phyloP scores from a whole-genome alignment of 2,888 invertebrate genomes.

The Oligia fasciuncula region DNA sequence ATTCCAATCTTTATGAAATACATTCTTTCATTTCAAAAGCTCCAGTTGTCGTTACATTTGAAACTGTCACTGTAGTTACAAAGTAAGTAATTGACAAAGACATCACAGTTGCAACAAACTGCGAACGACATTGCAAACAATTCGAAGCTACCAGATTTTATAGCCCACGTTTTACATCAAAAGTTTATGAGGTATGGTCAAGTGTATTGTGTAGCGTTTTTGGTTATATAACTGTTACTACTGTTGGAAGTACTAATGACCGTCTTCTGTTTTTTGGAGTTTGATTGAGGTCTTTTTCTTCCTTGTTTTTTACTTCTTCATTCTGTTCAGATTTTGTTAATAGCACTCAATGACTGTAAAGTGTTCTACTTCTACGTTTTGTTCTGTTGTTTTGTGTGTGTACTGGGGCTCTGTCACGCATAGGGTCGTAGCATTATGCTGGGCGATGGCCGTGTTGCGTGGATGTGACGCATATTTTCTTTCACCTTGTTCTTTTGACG shows the following conservation, averaged over 20 bases:
- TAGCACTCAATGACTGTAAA: not conserved
- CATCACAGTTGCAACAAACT: constrained; percentile 55
- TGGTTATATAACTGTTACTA: constrained; percentile 44
- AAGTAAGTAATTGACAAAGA: constrained; percentile 60
- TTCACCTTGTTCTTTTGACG: not conserved
- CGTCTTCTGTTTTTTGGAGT: not conserved
- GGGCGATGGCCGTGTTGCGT: not conserved
- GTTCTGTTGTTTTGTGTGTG: too few species aligned
- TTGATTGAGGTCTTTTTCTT: not conserved
- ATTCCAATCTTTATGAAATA: constrained; percentile 1
- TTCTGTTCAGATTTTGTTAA: too few species aligned
- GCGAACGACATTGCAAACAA: constrained; percentile 60
- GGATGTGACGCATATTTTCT: not conserved
- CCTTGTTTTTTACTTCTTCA: not conserved
- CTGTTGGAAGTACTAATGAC: constrained; percentile 32
- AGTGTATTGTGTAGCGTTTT: constrained; percentile 65
- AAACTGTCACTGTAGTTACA: constrained; percentile 38
- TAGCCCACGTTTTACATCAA: constrained; percentile 68
- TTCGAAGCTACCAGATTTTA: constrained; percentile 67
- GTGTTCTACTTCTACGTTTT: too few species aligned
- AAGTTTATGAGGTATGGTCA: constrained; percentile 66
- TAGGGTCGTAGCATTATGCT: not conserved
- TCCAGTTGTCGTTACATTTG: constrained; percentile 15
- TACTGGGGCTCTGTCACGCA: too few species aligned
- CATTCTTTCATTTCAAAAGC: constrained; percentile 14